Evolutionary conservation across 1,140 invertebrate genomes (phyloP), one percentile per base, ranked within the genome.

Genomic region (Steinernema khuongi): DNA sequence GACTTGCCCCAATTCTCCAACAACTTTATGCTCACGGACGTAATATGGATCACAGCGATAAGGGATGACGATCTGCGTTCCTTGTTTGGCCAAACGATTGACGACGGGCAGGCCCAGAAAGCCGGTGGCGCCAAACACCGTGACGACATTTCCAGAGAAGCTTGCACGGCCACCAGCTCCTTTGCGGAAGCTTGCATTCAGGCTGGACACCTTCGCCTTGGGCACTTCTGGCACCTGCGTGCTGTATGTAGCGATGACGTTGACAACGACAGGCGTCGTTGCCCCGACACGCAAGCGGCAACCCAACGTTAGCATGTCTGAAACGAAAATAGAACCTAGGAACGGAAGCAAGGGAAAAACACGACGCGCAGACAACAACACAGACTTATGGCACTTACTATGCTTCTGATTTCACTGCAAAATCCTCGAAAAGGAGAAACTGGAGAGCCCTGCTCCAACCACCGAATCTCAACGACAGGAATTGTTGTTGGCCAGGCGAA

Each of bases 1-100:
- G 22, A 99, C 91, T 89, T 99, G 97, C 29, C 97, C 97, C 69
- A 99, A 89, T 88, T 99, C 97, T 41, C 96, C 95, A 80, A 88
- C 88, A 0, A 97, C 83, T 87, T 94, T 95, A 0, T 96, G 86
- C 31, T 89, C 88, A 70, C 89, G 86, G 4, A 91, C 88, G 81
- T 91, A 89, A 86, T 93, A 94, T 31, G 90, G 88, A 85, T 97
- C 94, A 60, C 92, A 89, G 85, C 96, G 89, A 83, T 97, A 94
- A 1, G 96, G 95, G 74, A 97, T 84, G 77, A 99, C 92, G 76
- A 97, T 85, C 90, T 96, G 88, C 50, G 86, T 85, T n/a, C 89
- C 89, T 74, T 86, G 84, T 77, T 88, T 89, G 17, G 88, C 89
- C 30, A 99, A 86, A 83, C 90, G 90, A 83, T 95, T 96, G 80